Conservation (phyloP, 1,140 invertebrate genomes). For the Bombus balteatus region DNA sequence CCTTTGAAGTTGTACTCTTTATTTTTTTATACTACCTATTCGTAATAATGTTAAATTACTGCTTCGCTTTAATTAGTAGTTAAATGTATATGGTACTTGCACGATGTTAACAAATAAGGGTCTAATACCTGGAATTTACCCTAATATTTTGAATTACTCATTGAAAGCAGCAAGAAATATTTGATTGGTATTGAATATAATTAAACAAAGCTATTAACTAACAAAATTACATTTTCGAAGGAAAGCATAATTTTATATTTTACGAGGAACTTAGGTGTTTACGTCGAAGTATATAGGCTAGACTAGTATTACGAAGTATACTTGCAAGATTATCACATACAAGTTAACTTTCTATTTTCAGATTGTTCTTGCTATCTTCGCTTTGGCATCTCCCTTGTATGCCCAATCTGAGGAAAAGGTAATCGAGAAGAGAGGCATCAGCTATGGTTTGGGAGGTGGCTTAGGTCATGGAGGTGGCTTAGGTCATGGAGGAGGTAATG, state of each 20-base stretch:
- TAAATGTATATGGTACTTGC: neutral
- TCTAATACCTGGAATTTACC: neutral
- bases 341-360: constrained; percentile 26
- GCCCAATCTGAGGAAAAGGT: constrained; percentile 71
- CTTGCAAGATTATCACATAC: no score
- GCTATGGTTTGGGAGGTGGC: constrained; percentile 50
- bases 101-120: neutral
- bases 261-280: neutral
- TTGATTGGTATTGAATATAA: neutral
- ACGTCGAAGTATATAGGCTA: neutral
- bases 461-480: constrained; percentile 54
- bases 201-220: no score
- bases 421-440: constrained; percentile 76
- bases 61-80: neutral
- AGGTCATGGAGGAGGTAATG: constrained; percentile 30
- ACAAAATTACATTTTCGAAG: no score
- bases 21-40: neutral
- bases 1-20: neutral
- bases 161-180: neutral
- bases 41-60: no score
- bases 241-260: no score
- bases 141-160: neutral
- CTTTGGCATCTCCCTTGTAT: constrained; percentile 72
- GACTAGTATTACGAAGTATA: no score
- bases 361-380: constrained; percentile 72